These are phyloP conservation scores for Champsocephalus esox DNA, from an alignment of 2,797 vertebrate species.

Conservation along the genomic window DNA sequence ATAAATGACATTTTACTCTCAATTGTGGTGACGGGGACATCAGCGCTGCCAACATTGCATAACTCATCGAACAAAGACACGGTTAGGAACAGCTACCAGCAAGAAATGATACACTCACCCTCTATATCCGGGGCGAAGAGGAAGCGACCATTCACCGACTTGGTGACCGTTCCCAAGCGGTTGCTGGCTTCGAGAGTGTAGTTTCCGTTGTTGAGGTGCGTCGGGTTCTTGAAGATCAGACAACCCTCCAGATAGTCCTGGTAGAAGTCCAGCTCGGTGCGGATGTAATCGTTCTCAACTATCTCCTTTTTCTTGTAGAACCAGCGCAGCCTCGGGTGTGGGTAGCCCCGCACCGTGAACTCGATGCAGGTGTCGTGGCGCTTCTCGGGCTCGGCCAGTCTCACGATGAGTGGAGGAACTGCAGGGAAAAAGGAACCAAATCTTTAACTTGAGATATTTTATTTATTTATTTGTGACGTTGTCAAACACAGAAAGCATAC, in stretches of 20 bases:
- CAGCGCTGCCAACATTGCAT: conserved; percentile 3
- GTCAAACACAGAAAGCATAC: too few species aligned
- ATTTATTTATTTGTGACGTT: too few species aligned
- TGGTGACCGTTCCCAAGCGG: conserved; percentile 89
- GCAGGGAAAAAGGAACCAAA: conserved; percentile 9
- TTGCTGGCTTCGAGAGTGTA: conserved; percentile 96
- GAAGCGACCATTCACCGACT: conserved; percentile 95
- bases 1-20: conserved; percentile 8
- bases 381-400: conserved; percentile 91
- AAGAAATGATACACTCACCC: conserved; percentile 57
- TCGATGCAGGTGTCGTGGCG: conserved; percentile 96
- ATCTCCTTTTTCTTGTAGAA: conserved; percentile 90
- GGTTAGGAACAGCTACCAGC: not conserved
- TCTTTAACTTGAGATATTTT: not conserved
- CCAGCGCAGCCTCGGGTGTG: conserved; percentile 93
- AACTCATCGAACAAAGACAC: conserved; percentile 20
- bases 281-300: conserved; percentile 89
- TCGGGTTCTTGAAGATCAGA: conserved; percentile 95
- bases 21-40: conserved; percentile 27
- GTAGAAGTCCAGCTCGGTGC: conserved; percentile 90
- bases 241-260: conserved; percentile 95
- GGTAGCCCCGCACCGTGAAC: conserved; percentile 94
- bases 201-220: conserved; percentile 97
- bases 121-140: conserved; percentile 87
- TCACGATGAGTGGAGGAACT: conserved; percentile 95